Conservation (phyloP, 2,797 vertebrate species). For the Chromis chromis region DNA sequence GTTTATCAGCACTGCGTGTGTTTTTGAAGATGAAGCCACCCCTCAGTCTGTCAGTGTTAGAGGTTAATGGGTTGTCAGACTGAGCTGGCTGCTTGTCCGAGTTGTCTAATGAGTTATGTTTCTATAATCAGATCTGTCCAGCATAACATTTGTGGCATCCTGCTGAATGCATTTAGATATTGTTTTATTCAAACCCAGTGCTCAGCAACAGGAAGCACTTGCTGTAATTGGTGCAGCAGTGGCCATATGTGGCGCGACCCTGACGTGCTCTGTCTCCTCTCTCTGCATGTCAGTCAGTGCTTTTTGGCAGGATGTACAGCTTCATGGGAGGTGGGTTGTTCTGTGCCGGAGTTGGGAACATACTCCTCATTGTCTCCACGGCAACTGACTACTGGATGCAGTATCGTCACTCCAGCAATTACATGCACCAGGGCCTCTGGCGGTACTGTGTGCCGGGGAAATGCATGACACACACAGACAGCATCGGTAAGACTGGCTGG, state of each 20-base stretch:
- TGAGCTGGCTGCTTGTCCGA: slow-evolving; percentile 8
- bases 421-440: slow-evolving; percentile 90
- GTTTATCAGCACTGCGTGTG: neutral
- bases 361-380: slow-evolving; percentile 88
- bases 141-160: slow-evolving; percentile 7
- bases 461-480: slow-evolving; percentile 88
- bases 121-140: slow-evolving; percentile 23
- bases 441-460: slow-evolving; percentile 88
- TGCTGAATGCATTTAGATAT: slow-evolving; percentile 43
- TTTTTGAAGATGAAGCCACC: slow-evolving; percentile 19
- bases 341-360: slow-evolving; percentile 87
- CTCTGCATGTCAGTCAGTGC: slow-evolving; percentile 51
- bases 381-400: slow-evolving; percentile 91
- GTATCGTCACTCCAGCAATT: slow-evolving; percentile 87
- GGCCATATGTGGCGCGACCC: slow-evolving; percentile 35
- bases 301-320: slow-evolving; percentile 86
- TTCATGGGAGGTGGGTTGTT: slow-evolving; percentile 90
- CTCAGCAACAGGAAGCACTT: slow-evolving; percentile 31
- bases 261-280: slow-evolving; percentile 47
- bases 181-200: slow-evolving; percentile 52
- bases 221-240: slow-evolving; percentile 40
- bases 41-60: slow-evolving; percentile 1
- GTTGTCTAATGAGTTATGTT: slow-evolving; percentile 12
- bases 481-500: slow-evolving; percentile 78
- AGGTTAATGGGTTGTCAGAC: slow-evolving; percentile 39